Base-by-base conservation (phyloP, 2,797 vertebrate genomes). In the Epinephelus coioides region DNA sequence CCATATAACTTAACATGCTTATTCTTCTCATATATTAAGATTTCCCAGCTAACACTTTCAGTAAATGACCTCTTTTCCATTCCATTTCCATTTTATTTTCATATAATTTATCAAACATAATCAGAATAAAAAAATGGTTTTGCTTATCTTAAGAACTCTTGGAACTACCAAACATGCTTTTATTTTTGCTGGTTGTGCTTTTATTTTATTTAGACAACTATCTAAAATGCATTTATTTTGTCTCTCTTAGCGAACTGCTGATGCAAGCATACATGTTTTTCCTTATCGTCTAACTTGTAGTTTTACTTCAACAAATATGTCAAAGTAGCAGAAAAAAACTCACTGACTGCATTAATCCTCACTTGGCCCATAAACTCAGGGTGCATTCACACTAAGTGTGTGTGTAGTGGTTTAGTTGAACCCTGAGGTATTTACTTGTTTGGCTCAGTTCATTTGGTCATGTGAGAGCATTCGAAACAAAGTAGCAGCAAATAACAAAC, bases 391-490 rank as follows among this genome's bases (percentile, higher is more conserved):
- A 17, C 19, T 8, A 21, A 27, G 51, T 51, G 56, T 46, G 21
- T 43, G 60, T 55, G 50, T 13, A 23, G 44, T 40, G 27, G 19
- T 70, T 71, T 72, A 50, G 60, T 54, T 77, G 60, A 77, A 75
- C 34, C 59, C 57, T 55, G 47, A 25, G 70, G 60, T 57, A 27
- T 80, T 82, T 64, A n/a, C 59, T 72, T 21, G 12, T 47, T 54
- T 69, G 62, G 62, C 43, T 60, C 3, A 6, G 46, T 71, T 79
- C 46, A 40, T 46, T 55, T 40, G 49, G 60, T 79, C 56, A 76
- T 51, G 34, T 84, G 79, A 73, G 27, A 62, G 49, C 68, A 59
- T 69, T 66, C 60, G 23, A 73, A 73, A 68, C 51, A 25, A 70
- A 69, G 73, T 49, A 40, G 40, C 47, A 68, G 38, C 40, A 64